phyloP scores from a whole-genome alignment of 2,797 vertebrate genomes.

The Apogon talboti region DNA sequence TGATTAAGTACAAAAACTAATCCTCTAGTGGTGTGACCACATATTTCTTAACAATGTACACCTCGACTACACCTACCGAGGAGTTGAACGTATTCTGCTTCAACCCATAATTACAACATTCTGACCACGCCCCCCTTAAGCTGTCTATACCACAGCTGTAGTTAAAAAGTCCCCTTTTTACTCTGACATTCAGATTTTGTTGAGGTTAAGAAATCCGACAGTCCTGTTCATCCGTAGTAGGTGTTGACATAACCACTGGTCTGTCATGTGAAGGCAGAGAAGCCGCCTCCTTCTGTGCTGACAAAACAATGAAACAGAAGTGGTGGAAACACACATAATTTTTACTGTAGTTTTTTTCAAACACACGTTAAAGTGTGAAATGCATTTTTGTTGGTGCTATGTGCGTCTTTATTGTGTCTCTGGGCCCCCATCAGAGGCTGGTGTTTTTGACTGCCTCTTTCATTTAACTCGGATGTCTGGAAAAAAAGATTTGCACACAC shows the following conservation, averaged over 20 bases:
- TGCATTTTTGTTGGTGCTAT: constrained; percentile 1
- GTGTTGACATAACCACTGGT: constrained; percentile 30
- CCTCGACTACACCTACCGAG: neutral
- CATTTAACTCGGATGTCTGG: constrained; percentile 33
- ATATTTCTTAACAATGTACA: neutral
- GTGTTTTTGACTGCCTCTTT: constrained; percentile 21
- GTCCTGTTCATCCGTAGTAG: constrained; percentile 6
- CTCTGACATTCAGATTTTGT: constrained; percentile 4
- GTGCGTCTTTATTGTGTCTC: constrained; percentile 16
- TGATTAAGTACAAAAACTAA: neutral
- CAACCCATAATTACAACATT: neutral
- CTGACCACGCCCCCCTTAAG: constrained; percentile 1
- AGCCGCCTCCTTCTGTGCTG: constrained; percentile 47
- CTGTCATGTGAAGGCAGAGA: constrained; percentile 13
- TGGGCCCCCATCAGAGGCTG: constrained; percentile 16
- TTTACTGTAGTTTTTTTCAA: neutral
- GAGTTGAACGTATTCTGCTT: neutral
- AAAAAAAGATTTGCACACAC: constrained; percentile 19
- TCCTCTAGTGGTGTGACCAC: neutral
- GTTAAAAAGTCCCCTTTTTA: constrained; percentile 2
- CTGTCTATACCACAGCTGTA: neutral
- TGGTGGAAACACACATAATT: neutral
- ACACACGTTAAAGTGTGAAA: neutral
- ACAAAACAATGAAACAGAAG: constrained; percentile 19
- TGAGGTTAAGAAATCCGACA: neutral